Conservation (phyloP, 2,113 vertebrate genomes). For the Etheostoma cragini region DNA sequence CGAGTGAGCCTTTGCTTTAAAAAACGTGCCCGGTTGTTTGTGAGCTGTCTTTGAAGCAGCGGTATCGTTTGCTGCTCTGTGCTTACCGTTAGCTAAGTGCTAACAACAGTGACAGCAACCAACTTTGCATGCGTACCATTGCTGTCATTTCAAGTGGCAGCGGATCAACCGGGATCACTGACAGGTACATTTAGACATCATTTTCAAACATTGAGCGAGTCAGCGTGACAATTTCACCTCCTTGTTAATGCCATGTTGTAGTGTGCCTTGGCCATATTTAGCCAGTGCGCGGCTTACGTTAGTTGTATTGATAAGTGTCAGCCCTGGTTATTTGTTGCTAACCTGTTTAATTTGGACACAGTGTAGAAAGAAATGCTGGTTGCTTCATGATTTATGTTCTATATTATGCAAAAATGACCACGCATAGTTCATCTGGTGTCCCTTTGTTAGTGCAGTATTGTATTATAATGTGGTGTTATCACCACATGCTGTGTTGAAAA, state of each 20-base stretch:
- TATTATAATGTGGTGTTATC: too few relatives aligned
- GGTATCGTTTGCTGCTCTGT: not conserved
- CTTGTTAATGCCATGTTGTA: not conserved
- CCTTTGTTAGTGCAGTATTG: not conserved
- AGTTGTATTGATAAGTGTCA: not conserved
- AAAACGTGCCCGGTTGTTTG: not conserved
- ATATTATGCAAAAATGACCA: not conserved
- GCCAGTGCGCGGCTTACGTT: not conserved
- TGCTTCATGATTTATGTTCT: not conserved
- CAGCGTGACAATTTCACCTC: too few relatives aligned
- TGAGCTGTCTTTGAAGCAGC: not conserved
- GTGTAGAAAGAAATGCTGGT: not conserved
- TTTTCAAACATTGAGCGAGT: not conserved
- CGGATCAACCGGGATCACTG: slow-evolving; percentile 3
- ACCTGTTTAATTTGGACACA: not conserved
- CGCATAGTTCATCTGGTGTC: not conserved
- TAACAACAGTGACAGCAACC: slow-evolving; percentile 66
- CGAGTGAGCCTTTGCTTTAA: not conserved
- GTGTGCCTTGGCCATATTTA: not conserved
- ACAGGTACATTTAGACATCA: slow-evolving; percentile 47
- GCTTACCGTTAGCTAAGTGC: slow-evolving; percentile 62
- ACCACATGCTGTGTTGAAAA: not conserved
- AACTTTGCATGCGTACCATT: slow-evolving; percentile 46
- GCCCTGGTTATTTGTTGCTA: not conserved
- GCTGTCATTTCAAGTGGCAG: slow-evolving; percentile 41